Evolutionary conservation across 2,113 vertebrate genomes (phyloP).

Genomic region (Phrynosoma platyrhinos): DNA sequence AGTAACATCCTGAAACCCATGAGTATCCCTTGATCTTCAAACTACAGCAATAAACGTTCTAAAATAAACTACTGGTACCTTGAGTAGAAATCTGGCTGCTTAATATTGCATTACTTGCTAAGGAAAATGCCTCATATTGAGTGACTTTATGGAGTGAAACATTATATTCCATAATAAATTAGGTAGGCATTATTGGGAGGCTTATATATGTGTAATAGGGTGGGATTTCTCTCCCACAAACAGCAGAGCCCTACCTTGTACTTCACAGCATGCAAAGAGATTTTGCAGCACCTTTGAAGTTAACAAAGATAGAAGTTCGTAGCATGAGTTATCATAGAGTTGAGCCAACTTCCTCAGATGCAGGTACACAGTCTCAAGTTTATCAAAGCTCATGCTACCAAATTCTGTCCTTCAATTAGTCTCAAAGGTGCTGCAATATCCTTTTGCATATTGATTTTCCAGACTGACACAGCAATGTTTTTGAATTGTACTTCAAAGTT

Average conservation of each 20-base stretch:
- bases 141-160: neutral
- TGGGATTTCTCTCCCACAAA: neutral
- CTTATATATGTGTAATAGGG: neutral
- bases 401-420: no score
- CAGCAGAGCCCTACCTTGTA: neutral
- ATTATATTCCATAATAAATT: neutral
- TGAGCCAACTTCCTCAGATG: no score
- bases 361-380: no score
- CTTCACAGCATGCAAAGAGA: no score
- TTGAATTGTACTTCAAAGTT: neutral
- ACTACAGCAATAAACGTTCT: neutral
- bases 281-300: no score
- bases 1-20: constrained; percentile 22
- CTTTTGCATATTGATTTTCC: no score
- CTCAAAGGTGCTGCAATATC: no score
- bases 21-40: neutral
- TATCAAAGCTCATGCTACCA: no score
- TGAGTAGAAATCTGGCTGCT: neutral
- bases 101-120: neutral
- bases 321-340: no score
- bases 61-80: neutral
- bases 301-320: no score
- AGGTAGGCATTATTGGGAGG: neutral
- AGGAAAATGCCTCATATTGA: neutral
- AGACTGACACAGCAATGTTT: no score